A percentile compares a stretch with the other conserved stretches of the same genome.
Conservation (phyloP, 2,797 vertebrate genomes). For the Dryobates pubescens region DNA sequence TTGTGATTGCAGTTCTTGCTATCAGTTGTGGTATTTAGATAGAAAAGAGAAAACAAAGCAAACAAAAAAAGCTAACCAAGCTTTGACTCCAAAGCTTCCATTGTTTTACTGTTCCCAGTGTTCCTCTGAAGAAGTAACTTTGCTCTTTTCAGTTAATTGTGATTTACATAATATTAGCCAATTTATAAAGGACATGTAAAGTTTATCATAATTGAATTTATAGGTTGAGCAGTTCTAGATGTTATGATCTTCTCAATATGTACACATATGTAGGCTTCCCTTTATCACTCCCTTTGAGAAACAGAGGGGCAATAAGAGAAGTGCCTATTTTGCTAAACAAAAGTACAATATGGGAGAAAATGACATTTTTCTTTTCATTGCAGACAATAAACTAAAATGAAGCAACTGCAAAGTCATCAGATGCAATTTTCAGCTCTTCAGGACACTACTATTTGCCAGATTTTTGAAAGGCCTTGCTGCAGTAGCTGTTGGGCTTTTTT, state of each 20-base stretch:
- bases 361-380: neutral
- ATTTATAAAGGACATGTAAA: neutral
- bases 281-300: neutral
- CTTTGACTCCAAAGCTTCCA: neutral
- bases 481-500: neutral
- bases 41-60: neutral
- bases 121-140: neutral
- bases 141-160: neutral
- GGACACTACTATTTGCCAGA: neutral
- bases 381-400: neutral
- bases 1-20: no score
- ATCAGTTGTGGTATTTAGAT: neutral
- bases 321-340: neutral
- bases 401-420: conserved; percentile 10
- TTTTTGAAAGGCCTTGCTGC: neutral
- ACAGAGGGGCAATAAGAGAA: neutral
- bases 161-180: neutral
- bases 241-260: neutral
- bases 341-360: neutral
- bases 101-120: neutral
- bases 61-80: no score
- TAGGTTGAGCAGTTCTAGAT: neutral
- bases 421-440: conserved; percentile 17
- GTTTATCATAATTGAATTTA: neutral
- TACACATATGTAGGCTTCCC: neutral